Percentiles rank a stretch among this genome's conserved stretches.
Conservation (phyloP, 92 coral and sea anemone genomes). For the Paragorgia papillata region DNA sequence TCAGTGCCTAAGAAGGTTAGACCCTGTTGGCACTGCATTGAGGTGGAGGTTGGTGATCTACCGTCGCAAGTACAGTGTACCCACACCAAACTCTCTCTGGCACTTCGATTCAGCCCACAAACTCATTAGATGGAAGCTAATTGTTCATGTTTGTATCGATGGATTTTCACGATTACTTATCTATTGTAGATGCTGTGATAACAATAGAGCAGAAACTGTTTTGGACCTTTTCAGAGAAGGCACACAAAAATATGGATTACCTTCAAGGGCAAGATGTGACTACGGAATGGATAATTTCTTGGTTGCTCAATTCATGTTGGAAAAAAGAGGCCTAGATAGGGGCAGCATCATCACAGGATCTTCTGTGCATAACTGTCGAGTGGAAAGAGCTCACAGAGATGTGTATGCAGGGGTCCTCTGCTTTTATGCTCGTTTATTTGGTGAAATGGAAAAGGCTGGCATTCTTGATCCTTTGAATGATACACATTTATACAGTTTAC, state of each 20-base stretch:
- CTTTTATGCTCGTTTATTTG: slow-evolving; percentile 30
- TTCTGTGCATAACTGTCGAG: slow-evolving; percentile 66
- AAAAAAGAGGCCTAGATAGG: slow-evolving; percentile 50
- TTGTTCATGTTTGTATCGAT: slow-evolving; percentile 58
- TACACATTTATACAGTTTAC: neutral
- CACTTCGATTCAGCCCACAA: slow-evolving; percentile 59
- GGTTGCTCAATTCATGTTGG: slow-evolving; percentile 58
- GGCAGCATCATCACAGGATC: slow-evolving; percentile 70
- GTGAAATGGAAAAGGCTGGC: slow-evolving; percentile 32
- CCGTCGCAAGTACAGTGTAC: slow-evolving; percentile 54
- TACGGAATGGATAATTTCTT: too few relatives aligned
- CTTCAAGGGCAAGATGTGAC: too few relatives aligned
- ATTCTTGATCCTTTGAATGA: neutral
- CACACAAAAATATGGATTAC: too few relatives aligned
- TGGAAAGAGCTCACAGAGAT: slow-evolving; percentile 65
- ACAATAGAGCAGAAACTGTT: too few relatives aligned
- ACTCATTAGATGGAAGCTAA: slow-evolving; percentile 55
- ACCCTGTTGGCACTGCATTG: slow-evolving; percentile 61
- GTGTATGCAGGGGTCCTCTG: slow-evolving; percentile 58
- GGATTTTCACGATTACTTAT: too few relatives aligned
- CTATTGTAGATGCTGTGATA: too few relatives aligned
- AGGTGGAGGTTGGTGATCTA: slow-evolving; percentile 58
- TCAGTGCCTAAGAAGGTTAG: too few relatives aligned
- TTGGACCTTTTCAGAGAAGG: too few relatives aligned
- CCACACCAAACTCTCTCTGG: slow-evolving; percentile 52